A percentile compares a stretch with the other conserved stretches of the same genome.
These are phyloP conservation scores for Scophthalmus maximus DNA, from an alignment of 2,113 vertebrate species.

Conservation along the genomic window DNA sequence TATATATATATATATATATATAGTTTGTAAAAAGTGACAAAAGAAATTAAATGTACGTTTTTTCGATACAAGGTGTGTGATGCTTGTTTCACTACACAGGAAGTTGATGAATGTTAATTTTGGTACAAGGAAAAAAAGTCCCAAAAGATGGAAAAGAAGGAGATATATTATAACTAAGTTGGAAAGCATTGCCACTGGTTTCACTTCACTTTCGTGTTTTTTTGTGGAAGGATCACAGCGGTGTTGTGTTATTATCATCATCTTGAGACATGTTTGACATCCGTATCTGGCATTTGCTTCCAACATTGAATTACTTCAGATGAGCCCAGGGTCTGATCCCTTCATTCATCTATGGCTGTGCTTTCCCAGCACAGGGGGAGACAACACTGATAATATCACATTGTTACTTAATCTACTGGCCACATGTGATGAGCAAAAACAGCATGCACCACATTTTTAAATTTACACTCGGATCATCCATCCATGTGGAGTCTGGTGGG, in stretches of 20 bases:
- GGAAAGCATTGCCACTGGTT: background rate
- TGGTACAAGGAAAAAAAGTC: conserved; percentile 15
- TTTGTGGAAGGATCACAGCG: conserved; percentile 11
- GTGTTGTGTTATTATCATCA: background rate
- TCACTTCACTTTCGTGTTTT: conserved; percentile 12
- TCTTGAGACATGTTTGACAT: background rate
- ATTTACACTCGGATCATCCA: conserved; percentile 34
- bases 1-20: conserved; percentile 6
- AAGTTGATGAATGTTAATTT: background rate
- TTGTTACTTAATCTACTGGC: conserved; percentile 17
- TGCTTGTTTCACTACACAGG: conserved; percentile 21
- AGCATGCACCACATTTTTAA: conserved; percentile 7
- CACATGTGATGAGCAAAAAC: conserved; percentile 1
- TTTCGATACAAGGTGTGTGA: conserved; percentile 36
- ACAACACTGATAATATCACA: conserved; percentile 20
- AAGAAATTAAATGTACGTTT: conserved; percentile 69
- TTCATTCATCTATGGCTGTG: background rate
- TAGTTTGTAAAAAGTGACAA: conserved; percentile 58
- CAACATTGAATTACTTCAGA: background rate
- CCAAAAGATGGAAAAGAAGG: conserved; percentile 55
- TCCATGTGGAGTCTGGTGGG: conserved; percentile 17
- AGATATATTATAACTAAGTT: conserved; percentile 29
- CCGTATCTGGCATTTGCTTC: conserved; percentile 31
- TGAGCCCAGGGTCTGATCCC: conserved; percentile 5
- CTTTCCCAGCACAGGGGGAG: conserved; percentile 10